phyloP scores from a whole-genome alignment of 2,113 vertebrate genomes.

The Tupaia chinensis region DNA sequence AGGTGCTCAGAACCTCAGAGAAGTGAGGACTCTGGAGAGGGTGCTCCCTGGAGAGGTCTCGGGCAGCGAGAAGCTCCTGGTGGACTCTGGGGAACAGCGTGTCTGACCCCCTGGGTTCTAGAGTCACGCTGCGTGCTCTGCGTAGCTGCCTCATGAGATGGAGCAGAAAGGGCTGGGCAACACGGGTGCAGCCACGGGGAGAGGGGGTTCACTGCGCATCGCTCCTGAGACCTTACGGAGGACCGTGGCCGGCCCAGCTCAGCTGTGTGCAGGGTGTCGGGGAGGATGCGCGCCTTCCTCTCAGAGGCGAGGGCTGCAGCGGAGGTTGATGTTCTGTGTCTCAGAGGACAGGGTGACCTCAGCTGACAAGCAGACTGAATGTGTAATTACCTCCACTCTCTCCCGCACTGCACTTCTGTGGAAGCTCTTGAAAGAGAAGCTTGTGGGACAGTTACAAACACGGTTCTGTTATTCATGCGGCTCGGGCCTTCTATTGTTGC shows the following conservation, averaged over 20 bases:
- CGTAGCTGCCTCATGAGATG: no score
- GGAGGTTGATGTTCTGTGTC: constrained; percentile 69
- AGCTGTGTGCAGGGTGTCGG: background rate
- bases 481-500: background rate
- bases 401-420: constrained; percentile 16
- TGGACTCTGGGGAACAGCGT: background rate
- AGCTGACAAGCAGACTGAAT: constrained; percentile 41
- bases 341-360: constrained; percentile 57
- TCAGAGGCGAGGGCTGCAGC: constrained; percentile 51
- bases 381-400: constrained; percentile 60
- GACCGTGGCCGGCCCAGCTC: background rate
- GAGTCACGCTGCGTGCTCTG: background rate
- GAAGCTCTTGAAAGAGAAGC: constrained; percentile 61
- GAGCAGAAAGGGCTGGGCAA: background rate
- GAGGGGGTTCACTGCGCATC: background rate
- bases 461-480: background rate
- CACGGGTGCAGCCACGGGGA: background rate
- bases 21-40: background rate
- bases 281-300: constrained; percentile 50
- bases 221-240: constrained; percentile 68
- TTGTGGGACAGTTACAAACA: constrained; percentile 44
- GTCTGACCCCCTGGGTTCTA: background rate
- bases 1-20: background rate
- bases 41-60: background rate
- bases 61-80: background rate